Percentiles rank a stretch among this genome's conserved stretches.
Conservation (phyloP, 1,140 invertebrate genomes). For the Gonatopus flavifemur region DNA sequence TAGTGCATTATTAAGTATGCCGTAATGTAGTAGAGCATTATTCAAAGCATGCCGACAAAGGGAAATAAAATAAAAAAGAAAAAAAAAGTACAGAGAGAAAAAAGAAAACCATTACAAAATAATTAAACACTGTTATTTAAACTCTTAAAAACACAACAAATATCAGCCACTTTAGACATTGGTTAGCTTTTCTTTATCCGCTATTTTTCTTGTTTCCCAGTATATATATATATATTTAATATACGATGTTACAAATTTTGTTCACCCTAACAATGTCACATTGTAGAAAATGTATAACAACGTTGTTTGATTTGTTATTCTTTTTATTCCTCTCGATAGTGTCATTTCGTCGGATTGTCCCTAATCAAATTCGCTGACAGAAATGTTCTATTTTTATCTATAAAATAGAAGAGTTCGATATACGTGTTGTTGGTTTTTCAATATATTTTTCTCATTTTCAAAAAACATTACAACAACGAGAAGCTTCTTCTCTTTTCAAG, state of each 20-base stretch:
- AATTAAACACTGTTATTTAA: constrained; percentile 55
- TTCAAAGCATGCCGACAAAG: constrained; percentile 52
- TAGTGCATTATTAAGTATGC: constrained; percentile 34
- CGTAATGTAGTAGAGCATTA: constrained; percentile 40
- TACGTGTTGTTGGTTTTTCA: no score
- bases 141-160: constrained; percentile 56
- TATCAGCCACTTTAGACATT: constrained; percentile 48
- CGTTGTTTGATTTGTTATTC: constrained; percentile 29
- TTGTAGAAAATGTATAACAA: constrained; percentile 37
- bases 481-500: no score
- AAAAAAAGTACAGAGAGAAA: no score
- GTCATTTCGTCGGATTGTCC: constrained; percentile 34
- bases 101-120: constrained; percentile 47
- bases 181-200: constrained; percentile 49
- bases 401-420: neutral
- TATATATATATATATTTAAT: constrained; percentile 41
- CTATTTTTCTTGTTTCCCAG: no score
- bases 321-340: constrained; percentile 25
- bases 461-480: no score
- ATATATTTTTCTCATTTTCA: no score
- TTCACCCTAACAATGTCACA: constrained; percentile 39
- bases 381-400: neutral
- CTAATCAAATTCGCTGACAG: constrained; percentile 1
- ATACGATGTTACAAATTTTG: constrained; percentile 6
- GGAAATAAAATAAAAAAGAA: no score